Evolutionary conservation across 1,140 invertebrate genomes (phyloP).

Genomic region (Myzus persicae): DNA sequence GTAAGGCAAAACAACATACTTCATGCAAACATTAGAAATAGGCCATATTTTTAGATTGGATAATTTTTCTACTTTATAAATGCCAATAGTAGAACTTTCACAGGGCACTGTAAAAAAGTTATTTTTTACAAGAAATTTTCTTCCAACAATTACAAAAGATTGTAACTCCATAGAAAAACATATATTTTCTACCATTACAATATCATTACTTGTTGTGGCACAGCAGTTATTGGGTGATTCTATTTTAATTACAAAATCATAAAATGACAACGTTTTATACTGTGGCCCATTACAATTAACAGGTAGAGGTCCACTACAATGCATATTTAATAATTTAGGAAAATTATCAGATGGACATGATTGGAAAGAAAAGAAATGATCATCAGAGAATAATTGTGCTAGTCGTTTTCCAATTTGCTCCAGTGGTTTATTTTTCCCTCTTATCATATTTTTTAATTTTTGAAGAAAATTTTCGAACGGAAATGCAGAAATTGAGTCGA

Average conservation of each 20-base stretch:
- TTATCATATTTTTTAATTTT: slow-evolving; percentile 62
- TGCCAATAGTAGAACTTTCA: slow-evolving; percentile 36
- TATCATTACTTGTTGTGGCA: neutral
- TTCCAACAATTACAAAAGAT: slow-evolving; percentile 2
- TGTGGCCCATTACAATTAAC: neutral
- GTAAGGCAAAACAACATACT: slow-evolving; percentile 20
- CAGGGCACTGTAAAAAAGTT: slow-evolving; percentile 24
- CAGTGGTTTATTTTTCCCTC: slow-evolving; percentile 61
- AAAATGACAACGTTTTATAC: neutral
- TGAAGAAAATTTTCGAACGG: slow-evolving; percentile 65
- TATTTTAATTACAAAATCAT: neutral
- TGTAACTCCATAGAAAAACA: neutral
- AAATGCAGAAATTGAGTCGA: slow-evolving; percentile 62
- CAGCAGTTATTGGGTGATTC: slow-evolving; percentile 18
- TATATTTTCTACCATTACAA: slow-evolving; percentile 29
- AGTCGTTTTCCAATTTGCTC: slow-evolving; percentile 63
- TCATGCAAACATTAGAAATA: neutral
- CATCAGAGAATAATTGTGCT: neutral
- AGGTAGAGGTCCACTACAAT: neutral
- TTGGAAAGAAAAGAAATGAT: too few relatives aligned
- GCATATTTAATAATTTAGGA: neutral
- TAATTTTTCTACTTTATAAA: slow-evolving; percentile 13
- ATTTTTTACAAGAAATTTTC: slow-evolving; percentile 9
- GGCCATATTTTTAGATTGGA: slow-evolving; percentile 24
- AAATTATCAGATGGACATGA: neutral